Conservation (phyloP, 2,113 vertebrate species). For the Brachirus orientalis region DNA sequence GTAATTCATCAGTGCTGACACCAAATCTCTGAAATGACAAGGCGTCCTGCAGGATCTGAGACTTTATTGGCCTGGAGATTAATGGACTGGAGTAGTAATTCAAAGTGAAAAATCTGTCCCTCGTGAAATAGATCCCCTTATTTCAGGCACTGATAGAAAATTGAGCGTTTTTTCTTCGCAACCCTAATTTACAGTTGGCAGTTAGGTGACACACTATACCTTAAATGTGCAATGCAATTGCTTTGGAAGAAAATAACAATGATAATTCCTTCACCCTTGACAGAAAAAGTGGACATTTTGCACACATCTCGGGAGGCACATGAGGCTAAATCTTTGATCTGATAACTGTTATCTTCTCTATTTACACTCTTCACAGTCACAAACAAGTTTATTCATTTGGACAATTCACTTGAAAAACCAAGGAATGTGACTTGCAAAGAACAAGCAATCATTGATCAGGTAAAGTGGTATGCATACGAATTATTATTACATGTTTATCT, state of each 20-base stretch:
- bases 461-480: background rate
- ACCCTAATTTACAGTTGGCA: slow-evolving; percentile 73
- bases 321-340: slow-evolving; percentile 15
- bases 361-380: background rate
- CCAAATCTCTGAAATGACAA: slow-evolving; percentile 75
- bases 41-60: slow-evolving; percentile 54
- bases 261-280: slow-evolving; percentile 52
- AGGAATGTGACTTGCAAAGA: background rate
- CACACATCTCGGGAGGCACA: background rate
- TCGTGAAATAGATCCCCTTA: slow-evolving; percentile 63
- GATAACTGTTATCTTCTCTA: slow-evolving; percentile 1
- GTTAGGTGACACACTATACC: slow-evolving; percentile 59
- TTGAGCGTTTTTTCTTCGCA: slow-evolving; percentile 69
- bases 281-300: background rate
- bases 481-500: background rate
- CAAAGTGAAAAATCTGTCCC: slow-evolving; percentile 76
- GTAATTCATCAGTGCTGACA: slow-evolving; percentile 72
- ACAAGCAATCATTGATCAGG: background rate
- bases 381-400: background rate
- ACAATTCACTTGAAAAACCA: slow-evolving; percentile 14
- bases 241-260: slow-evolving; percentile 67
- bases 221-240: slow-evolving; percentile 66
- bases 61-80: slow-evolving; percentile 71
- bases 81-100: slow-evolving; percentile 70
- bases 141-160: slow-evolving; percentile 68